phyloP scores from a whole-genome alignment of 2,113 vertebrate genomes.

The Microcebus lehilahytsara region DNA sequence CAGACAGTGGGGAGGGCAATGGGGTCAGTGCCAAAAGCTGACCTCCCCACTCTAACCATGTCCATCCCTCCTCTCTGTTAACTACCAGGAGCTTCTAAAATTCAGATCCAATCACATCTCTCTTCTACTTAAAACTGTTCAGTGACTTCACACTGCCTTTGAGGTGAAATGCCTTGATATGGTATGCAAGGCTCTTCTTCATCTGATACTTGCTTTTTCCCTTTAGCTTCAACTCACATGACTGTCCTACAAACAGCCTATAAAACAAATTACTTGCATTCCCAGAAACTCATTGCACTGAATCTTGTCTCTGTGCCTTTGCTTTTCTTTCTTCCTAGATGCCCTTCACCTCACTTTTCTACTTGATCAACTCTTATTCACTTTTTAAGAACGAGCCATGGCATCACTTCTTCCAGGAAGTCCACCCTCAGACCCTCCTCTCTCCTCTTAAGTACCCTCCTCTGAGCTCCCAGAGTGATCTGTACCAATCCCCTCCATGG shows the following conservation, averaged over 20 bases:
- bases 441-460: background rate
- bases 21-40: background rate
- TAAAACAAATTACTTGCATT: background rate
- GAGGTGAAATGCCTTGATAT: background rate
- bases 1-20: background rate
- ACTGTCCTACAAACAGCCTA: background rate
- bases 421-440: background rate
- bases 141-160: background rate
- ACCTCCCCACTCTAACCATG: background rate
- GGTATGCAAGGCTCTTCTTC: background rate
- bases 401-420: background rate
- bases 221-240: background rate
- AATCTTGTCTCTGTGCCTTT: background rate
- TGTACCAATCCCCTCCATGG: background rate
- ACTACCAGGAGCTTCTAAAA: background rate
- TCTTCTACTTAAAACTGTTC: background rate
- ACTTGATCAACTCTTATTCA: background rate
- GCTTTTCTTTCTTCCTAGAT: background rate
- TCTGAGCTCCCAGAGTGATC: background rate
- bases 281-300: background rate
- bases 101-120: background rate
- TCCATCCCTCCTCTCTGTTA: background rate
- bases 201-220: background rate
- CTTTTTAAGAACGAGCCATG: background rate
- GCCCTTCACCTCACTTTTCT: background rate